phyloP scores from a whole-genome alignment of 2,797 vertebrate genomes.

The Peromyscus eremicus region DNA sequence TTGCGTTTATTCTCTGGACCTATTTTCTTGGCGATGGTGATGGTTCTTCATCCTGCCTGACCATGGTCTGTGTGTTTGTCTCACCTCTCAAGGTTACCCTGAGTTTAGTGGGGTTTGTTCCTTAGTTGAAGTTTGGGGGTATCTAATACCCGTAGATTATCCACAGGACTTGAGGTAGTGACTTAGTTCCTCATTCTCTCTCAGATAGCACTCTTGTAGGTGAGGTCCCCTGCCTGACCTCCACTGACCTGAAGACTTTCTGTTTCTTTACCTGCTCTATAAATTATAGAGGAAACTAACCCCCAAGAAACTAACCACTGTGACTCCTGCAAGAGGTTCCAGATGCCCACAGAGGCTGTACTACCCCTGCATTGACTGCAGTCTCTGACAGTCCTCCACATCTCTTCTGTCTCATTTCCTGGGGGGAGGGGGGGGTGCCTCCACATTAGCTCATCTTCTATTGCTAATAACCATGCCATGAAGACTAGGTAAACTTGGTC shows the following conservation, averaged over 20 bases:
- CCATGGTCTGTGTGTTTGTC: not conserved
- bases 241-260: not conserved
- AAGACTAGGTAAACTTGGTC: not conserved
- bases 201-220: not conserved
- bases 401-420: not conserved
- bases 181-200: not conserved
- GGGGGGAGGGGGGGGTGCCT: not conserved
- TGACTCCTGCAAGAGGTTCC: not conserved
- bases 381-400: not conserved
- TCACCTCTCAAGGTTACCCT: not conserved
- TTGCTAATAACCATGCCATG: not conserved
- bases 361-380: fast-evolving
- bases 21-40: not conserved
- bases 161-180: not conserved
- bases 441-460: too few species aligned
- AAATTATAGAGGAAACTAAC: not conserved
- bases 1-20: not conserved
- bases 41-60: not conserved
- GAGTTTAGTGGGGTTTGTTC: not conserved
- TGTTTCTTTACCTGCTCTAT: not conserved
- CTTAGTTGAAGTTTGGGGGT: not conserved
- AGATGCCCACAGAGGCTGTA: not conserved
- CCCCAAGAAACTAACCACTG: not conserved
- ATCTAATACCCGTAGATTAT: not conserved
- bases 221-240: not conserved